Conservation (phyloP, 2,888 invertebrate genomes). For the Ophioninae sp. region DNA sequence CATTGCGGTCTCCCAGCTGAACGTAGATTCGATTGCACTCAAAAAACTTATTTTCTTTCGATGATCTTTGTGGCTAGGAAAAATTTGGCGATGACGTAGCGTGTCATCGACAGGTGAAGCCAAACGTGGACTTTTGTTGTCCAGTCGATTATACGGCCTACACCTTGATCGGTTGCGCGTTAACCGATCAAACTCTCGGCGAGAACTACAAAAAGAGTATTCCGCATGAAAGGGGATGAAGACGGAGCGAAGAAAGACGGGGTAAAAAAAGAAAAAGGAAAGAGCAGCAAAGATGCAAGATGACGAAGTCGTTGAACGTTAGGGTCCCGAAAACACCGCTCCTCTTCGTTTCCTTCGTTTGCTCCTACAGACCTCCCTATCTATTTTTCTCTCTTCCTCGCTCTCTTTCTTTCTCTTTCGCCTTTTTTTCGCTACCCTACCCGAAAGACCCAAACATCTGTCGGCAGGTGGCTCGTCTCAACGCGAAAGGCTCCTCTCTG, state of each 20-base stretch:
- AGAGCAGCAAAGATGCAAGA: conserved; percentile 46
- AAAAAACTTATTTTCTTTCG: neutral
- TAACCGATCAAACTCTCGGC: conserved; percentile 39
- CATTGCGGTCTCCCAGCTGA: neutral
- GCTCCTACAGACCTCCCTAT: conserved; percentile 32
- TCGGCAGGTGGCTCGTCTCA: conserved; percentile 77
- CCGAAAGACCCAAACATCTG: conserved; percentile 75
- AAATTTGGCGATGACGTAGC: neutral
- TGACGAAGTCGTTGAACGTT: conserved; percentile 59
- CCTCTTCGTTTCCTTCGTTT: conserved; percentile 40
- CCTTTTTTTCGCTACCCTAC: conserved; percentile 29
- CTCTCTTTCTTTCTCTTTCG: conserved; percentile 22
- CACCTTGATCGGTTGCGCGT: conserved; percentile 24
- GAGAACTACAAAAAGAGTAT: conserved; percentile 32
- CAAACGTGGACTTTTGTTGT: conserved; percentile 33
- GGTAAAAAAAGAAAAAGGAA: conserved; percentile 62
- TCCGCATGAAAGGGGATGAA: conserved; percentile 1
- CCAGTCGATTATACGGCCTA: conserved; percentile 26
- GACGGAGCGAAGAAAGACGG: neutral
- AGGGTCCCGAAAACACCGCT: conserved; percentile 51
- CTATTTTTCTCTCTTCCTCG: conserved; percentile 9
- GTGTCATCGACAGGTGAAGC: conserved; percentile 37
- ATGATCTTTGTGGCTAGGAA: neutral
- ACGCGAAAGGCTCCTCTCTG: conserved; percentile 48
- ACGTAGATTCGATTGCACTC: neutral